Base-by-base conservation (phyloP, 30 jellyfish, hydroid and myxozoan species). In the Euphysa ruthae region DNA sequence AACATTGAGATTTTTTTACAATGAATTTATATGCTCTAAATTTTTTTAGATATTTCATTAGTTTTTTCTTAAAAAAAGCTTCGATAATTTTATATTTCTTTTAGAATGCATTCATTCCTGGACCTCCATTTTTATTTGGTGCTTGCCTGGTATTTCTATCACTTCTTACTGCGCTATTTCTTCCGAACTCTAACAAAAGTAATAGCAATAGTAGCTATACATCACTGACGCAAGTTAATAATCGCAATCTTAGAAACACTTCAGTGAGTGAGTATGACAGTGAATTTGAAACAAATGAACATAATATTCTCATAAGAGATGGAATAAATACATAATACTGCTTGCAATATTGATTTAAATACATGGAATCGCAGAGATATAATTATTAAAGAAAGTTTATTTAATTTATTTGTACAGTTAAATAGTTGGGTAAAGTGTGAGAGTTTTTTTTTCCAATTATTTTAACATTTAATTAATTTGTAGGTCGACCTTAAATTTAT, bases 101-200 rank as follows among this genome's bases (percentile, higher is more conserved):
- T 49, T 38, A 88, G 97, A 65, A 85, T 24, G 44, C 94, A 24
- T 43, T 74, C 1, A 79, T 88, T 20, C 94, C 97, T 26, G 97
- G 97, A 0, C 97, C 97, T 4, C 97, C 97, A 20, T 88, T 88
- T 54, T 78, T 88, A 71, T 88, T 88, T 60, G 97, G 97, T 58
- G 73, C 97, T 4, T 75, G 97, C 66, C 24, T 88, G 49, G 97
- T 88, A 14, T 75, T 88, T 42, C 77, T 88, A 1, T 84, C 97
- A 1, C 77, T 88, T 10, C 79, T 88, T 32, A 82, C 92, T 12
- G 94, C 97, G 4, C 71, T 88, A n/a, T 88, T 88, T 38, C 68
- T 88, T 29, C 97, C 97, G 3, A 94, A 88, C 15, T 28, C 29
- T 24, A 68, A 68, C 16, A 49, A 16, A 7, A 2, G 28, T 1